Percentiles rank a stretch among this genome's conserved stretches.
phyloP scores from a whole-genome alignment of 2,113 vertebrate genomes.

The Todiramphus chloris region DNA sequence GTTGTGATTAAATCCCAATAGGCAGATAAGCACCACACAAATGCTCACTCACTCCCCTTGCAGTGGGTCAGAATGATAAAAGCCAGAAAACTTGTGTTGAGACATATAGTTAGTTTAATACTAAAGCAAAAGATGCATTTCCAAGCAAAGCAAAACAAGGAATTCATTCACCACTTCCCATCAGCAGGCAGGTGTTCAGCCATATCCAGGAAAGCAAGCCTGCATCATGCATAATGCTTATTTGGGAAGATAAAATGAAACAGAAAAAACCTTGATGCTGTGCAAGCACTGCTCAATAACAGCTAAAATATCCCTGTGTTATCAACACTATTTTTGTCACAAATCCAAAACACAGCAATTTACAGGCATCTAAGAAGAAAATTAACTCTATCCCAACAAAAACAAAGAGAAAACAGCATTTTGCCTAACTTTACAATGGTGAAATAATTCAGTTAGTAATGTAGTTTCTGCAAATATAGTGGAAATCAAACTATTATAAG shows the following conservation, averaged over 20 bases:
- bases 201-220: neutral
- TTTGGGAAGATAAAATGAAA: neutral
- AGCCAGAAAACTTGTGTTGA: neutral
- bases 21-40: neutral
- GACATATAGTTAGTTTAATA: neutral
- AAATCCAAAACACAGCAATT: neutral
- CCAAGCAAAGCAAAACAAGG: neutral
- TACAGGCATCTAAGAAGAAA: neutral
- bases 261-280: no score
- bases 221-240: rapidly evolving
- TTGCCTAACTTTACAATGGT: neutral
- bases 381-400: neutral
- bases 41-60: neutral
- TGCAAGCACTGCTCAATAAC: neutral
- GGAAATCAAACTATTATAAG: neutral
- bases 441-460: neutral
- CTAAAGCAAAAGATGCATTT: rapidly evolving
- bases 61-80: neutral
- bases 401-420: neutral
- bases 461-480: neutral
- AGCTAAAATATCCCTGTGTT: rapidly evolving
- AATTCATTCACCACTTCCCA: neutral
- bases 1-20: neutral
- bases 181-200: neutral
- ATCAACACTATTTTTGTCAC: neutral